These are phyloP conservation scores for Myotis vivesi DNA, from an alignment of 2,797 vertebrate species.

Conservation along the genomic window DNA sequence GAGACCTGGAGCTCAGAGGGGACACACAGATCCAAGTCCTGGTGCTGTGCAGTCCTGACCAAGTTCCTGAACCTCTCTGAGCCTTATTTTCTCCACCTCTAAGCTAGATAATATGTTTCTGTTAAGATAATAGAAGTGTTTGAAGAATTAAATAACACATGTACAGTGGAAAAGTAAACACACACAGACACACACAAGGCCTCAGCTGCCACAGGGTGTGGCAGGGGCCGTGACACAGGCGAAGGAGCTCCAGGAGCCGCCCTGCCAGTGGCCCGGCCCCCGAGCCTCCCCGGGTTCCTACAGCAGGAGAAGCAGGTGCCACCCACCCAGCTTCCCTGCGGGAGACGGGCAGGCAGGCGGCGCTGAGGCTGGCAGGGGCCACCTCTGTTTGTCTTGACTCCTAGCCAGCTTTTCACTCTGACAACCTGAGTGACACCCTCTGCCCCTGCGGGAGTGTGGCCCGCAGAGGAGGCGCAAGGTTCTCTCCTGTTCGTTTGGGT, in stretches of 20 bases:
- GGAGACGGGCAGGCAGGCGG: neutral
- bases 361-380: neutral
- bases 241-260: neutral
- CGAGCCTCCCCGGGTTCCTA: neutral
- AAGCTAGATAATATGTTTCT: neutral
- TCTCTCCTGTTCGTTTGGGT: conserved; percentile 18
- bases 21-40: neutral
- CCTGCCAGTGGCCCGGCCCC: neutral
- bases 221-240: neutral
- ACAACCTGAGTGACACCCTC: neutral
- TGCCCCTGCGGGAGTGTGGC: neutral
- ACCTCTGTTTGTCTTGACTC: neutral
- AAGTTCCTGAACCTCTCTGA: neutral
- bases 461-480: neutral
- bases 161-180: neutral
- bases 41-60: neutral
- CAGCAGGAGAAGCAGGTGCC: neutral
- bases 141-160: neutral
- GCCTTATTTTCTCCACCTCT: neutral
- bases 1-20: neutral
- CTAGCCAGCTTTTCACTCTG: neutral
- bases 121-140: neutral
- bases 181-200: neutral
- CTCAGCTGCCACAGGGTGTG: neutral
- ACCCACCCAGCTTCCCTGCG: neutral